Evolutionary conservation across 2,797 vertebrate species (phyloP).

Genomic region (Trachops cirrhosus): DNA sequence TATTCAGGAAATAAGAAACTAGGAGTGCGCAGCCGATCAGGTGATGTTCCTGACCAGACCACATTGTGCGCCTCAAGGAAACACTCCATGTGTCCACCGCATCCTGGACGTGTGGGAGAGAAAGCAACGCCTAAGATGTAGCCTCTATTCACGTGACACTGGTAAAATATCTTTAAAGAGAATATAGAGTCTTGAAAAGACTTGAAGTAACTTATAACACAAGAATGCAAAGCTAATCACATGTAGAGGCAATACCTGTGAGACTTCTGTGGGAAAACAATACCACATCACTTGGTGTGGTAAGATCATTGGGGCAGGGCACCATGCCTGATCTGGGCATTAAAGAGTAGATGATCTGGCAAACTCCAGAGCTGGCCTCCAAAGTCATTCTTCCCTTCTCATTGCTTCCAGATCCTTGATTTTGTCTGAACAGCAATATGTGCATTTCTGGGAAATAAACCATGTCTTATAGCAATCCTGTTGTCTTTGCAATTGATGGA

Average conservation of each 20-base stretch:
- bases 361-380: background rate
- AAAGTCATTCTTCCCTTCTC: background rate
- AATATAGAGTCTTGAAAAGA: background rate
- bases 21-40: background rate
- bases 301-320: fast-evolving
- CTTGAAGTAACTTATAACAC: background rate
- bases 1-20: background rate
- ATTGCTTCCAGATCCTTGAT: background rate
- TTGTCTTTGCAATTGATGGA: background rate
- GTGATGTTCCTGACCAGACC: background rate
- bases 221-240: background rate
- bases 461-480: background rate
- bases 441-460: background rate
- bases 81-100: background rate
- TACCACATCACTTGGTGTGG: no score
- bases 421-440: background rate
- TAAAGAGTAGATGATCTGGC: background rate
- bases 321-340: background rate
- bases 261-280: background rate
- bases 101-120: background rate
- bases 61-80: background rate
- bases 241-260: background rate
- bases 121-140: background rate
- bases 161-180: background rate
- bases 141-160: background rate